These are phyloP conservation scores for Oophaga sylvatica DNA, from an alignment of 2,797 vertebrate genomes.

Conservation along the genomic window DNA sequence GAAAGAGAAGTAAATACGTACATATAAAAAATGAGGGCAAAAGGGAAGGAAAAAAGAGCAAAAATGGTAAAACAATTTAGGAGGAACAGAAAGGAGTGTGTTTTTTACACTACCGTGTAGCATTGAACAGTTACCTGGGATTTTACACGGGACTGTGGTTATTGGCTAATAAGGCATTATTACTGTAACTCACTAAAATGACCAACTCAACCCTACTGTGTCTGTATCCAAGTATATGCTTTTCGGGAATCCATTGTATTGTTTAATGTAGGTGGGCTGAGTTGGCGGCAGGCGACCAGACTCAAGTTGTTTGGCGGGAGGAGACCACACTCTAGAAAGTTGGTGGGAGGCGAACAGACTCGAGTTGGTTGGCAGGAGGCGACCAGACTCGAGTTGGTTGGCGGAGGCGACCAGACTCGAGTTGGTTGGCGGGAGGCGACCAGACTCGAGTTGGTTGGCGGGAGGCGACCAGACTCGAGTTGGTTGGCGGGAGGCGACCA, in stretches of 20 bases:
- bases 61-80: not conserved
- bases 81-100: not conserved
- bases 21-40: not conserved
- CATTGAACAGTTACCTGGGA: not conserved
- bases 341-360: no score
- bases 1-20: not conserved
- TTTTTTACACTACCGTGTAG: not conserved
- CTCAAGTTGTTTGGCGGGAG: not conserved
- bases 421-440: no score
- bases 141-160: not conserved
- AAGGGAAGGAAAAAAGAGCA: not conserved
- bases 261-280: not conserved
- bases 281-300: not conserved
- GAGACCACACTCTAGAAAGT: no score
- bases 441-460: no score
- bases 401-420: no score
- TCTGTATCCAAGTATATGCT: not conserved
- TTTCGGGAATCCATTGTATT: not conserved
- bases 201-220: not conserved
- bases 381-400: no score
- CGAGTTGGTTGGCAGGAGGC: no score
- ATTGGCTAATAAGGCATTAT: not conserved
- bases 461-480: no score
- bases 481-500: no score
- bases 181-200: not conserved